Base-by-base conservation (phyloP, 92 coral and sea anemone genomes). In the Porites rus region DNA sequence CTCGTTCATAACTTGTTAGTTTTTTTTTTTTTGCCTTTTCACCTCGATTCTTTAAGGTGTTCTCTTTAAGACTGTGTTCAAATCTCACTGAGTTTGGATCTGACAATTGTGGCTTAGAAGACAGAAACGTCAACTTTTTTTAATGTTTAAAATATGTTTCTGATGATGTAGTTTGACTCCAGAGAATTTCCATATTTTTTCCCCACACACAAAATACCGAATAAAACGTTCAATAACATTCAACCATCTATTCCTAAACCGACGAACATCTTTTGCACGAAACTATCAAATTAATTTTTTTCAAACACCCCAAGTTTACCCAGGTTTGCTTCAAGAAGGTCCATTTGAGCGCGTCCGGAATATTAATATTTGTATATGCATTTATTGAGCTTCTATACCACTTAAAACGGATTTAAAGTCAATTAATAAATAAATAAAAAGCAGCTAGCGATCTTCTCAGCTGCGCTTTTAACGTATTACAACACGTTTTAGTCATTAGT, bases 361-460 rank as follows among this genome's bases (percentile, higher is more conserved):
- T 71, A 81, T 81, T 58, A 69, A 21, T 58, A 70, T 81, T 81
- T 56, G 54, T 58, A 18, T n/a, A 56, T 53, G 77, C 77, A 81
- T 81, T 81, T 81, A 81, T 81, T 70, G 86, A 58, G 77, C 77
- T 81, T 81, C 77, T 58, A 16, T 52, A 28, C 86, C 77, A 81
- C 86, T 81, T 81, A 81, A 81, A 81, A 74, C 78, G 80, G 87
- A 73, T 72, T 74, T 83, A 64, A 83, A 74, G 87, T 51, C 87
- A 64, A 83, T 83, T 83, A 74, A 62, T 62, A 83, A 74, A 83
- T 74, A 83, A 83, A 83, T 73, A 83, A 61, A 74, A 11, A 8
- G 79, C 87, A 62, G 80, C 73, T 13, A 83, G 46, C 79, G 72
- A 74, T 83, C 58, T 72, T 72, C 20, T 83, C 87, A 83, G 87